Conservation (phyloP, 2,888 invertebrate genomes). For the Tachina grossa region DNA sequence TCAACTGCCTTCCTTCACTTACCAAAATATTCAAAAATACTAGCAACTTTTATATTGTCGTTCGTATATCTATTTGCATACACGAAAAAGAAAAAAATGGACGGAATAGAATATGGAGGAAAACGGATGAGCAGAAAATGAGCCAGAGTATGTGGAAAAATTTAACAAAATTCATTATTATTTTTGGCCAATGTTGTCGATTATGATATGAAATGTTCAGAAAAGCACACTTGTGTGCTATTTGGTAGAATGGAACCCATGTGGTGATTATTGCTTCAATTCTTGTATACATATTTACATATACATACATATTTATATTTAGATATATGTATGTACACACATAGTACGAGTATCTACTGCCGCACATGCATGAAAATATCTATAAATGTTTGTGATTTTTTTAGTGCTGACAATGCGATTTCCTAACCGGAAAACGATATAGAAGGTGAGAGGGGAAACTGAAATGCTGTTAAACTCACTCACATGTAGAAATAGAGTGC, state of each 20-base stretch:
- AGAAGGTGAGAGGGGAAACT: constrained; percentile 52
- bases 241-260: constrained; percentile 61
- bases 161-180: constrained; percentile 63
- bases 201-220: constrained; percentile 65
- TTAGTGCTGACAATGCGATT: constrained; percentile 70
- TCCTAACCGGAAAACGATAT: constrained; percentile 61
- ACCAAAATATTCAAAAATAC: constrained; percentile 32
- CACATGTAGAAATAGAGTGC: constrained; percentile 22
- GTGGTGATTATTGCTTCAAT: constrained; percentile 70
- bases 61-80: constrained; percentile 27
- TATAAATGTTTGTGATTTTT: constrained; percentile 61
- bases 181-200: constrained; percentile 62
- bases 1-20: constrained; percentile 38
- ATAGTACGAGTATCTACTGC: neutral
- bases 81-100: neutral
- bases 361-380: constrained; percentile 11
- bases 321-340: neutral
- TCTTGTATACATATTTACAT: constrained; percentile 31
- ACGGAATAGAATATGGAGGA: neutral
- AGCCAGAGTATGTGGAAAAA: constrained; percentile 30
- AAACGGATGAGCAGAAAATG: neutral
- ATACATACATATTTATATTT: neutral
- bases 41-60: neutral
- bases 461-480: constrained; percentile 42
- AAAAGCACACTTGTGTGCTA: constrained; percentile 48